Conservation (phyloP, 2,888 invertebrate genomes). For the Oscheius onirici region DNA sequence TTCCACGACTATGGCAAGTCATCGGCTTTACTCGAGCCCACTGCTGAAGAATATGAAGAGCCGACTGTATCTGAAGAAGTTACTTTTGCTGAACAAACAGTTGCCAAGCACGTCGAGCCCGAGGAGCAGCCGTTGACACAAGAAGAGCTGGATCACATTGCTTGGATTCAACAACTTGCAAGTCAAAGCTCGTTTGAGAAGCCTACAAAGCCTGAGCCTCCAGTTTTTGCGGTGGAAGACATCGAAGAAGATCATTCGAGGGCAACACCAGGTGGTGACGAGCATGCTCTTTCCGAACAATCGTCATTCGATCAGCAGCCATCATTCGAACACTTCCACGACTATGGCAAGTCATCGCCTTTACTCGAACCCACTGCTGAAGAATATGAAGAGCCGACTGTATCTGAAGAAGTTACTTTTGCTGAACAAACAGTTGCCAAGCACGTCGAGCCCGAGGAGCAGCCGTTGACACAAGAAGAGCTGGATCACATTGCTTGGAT, state of each 20-base stretch:
- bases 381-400: neutral
- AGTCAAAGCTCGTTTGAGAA: slow-evolving; percentile 45
- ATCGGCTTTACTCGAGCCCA: slow-evolving; percentile 27
- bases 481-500: slow-evolving; percentile 35
- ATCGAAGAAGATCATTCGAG: slow-evolving; percentile 17
- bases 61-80: too few species aligned
- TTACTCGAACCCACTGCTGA: slow-evolving; percentile 18
- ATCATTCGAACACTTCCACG: slow-evolving; percentile 12
- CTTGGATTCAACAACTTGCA: slow-evolving; percentile 40
- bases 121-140: slow-evolving; percentile 33
- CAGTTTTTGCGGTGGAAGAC: neutral
- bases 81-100: neutral
- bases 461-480: slow-evolving; percentile 28
- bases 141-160: slow-evolving; percentile 49
- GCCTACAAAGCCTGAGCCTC: neutral
- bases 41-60: neutral
- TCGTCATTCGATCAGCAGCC: slow-evolving; percentile 12
- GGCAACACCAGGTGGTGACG: slow-evolving; percentile 42
- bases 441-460: neutral
- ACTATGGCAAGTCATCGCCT: slow-evolving; percentile 24
- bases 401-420: neutral
- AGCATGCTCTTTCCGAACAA: neutral
- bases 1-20: slow-evolving; percentile 9
- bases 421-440: neutral
- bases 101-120: neutral